Conservation (phyloP, 2,113 vertebrate genomes). For the Poecile atricapillus region DNA sequence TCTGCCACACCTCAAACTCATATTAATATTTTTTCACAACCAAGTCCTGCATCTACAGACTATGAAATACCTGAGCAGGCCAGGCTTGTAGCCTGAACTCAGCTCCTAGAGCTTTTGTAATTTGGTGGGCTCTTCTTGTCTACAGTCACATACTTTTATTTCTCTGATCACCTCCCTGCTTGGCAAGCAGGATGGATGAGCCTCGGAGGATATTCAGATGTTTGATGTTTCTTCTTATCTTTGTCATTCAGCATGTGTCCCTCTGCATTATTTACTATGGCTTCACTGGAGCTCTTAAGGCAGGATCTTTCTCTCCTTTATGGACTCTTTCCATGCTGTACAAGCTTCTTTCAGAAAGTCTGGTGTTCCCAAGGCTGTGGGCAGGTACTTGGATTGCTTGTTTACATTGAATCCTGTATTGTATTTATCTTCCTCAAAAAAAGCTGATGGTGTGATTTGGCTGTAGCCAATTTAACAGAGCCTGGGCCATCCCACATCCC, state of each 20-base stretch:
- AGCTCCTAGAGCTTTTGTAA: neutral
- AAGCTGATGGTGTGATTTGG: neutral
- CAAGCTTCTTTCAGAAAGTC: neutral
- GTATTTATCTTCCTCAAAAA: neutral
- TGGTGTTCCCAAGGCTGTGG: neutral
- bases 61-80: neutral
- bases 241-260: neutral
- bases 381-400: neutral
- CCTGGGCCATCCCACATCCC: rapidly evolving
- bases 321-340: neutral
- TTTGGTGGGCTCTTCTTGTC: neutral
- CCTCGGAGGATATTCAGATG: neutral
- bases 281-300: neutral
- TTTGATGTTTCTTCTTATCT: neutral
- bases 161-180: neutral
- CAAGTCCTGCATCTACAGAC: neutral
- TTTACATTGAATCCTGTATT: neutral
- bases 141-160: neutral
- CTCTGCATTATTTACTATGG: neutral
- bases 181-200: neutral
- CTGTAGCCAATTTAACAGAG: neutral
- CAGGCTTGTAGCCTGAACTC: neutral
- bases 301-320: neutral
- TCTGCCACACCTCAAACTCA: neutral
- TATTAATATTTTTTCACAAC: neutral